Conservation (phyloP, 2,797 vertebrate species). For the Bradypodion pumilum region DNA sequence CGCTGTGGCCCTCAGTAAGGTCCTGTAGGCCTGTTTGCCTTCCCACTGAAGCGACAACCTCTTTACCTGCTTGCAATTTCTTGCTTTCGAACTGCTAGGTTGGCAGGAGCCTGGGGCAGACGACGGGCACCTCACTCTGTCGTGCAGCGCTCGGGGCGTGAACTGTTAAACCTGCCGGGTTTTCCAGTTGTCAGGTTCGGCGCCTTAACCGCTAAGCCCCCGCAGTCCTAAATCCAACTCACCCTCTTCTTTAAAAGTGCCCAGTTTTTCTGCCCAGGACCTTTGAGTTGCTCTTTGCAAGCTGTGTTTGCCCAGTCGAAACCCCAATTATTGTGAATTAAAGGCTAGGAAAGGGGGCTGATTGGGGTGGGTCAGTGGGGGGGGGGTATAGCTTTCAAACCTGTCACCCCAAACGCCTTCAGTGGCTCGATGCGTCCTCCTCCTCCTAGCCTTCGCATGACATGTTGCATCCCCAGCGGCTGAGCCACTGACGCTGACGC, state of each 20-base stretch:
- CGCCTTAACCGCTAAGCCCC: no score
- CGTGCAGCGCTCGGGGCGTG: no score
- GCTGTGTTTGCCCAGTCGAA: neutral
- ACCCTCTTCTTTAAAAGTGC: no score
- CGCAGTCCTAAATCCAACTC: no score
- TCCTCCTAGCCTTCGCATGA: constrained; percentile 54
- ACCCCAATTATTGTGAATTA: neutral
- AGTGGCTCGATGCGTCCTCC: no score
- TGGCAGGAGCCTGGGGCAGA: no score
- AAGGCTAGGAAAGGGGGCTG: constrained; percentile 47
- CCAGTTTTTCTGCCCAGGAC: constrained; percentile 3
- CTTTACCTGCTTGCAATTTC: no score
- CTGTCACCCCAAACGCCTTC: constrained; percentile 40
- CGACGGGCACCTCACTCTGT: no score
- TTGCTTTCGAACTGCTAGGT: no score
- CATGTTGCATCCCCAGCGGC: constrained; percentile 5
- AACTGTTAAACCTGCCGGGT: no score
- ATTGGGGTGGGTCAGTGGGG: constrained; percentile 22
- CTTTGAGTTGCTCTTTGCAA: neutral
- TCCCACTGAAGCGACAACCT: no score
- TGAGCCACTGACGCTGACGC: constrained; percentile 1
- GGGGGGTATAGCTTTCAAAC: constrained; percentile 54
- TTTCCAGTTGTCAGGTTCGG: no score
- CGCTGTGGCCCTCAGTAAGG: neutral
- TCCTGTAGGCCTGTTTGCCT: neutral